These are phyloP conservation scores for Stramonita haemastoma DNA, from an alignment of 2,888 invertebrate species.

Conservation along the genomic window DNA sequence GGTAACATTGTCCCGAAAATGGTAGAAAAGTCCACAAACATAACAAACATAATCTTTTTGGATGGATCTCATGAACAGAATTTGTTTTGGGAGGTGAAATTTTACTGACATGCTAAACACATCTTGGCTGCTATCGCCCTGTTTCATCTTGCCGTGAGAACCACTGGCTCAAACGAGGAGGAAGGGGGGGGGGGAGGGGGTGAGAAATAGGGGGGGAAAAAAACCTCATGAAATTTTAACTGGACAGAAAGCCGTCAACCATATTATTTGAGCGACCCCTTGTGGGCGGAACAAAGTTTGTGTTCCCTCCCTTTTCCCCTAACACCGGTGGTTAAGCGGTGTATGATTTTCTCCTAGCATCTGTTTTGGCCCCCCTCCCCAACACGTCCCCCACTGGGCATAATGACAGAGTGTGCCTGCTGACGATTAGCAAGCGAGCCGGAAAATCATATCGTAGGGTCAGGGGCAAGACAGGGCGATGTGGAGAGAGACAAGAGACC, in stretches of 20 bases:
- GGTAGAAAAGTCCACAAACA: too few species aligned
- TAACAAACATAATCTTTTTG: too few species aligned
- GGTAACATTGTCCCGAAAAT: too few species aligned
- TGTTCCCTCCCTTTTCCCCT: slow-evolving; percentile 6
- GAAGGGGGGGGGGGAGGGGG: neutral
- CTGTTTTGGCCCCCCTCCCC: slow-evolving; percentile 17
- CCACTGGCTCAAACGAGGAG: neutral
- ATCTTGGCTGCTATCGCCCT: neutral
- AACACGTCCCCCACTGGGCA: slow-evolving; percentile 10
- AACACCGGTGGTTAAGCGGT: slow-evolving; percentile 22
- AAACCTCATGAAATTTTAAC: slow-evolving; percentile 3
- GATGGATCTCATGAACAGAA: too few species aligned
- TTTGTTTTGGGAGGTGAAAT: too few species aligned
- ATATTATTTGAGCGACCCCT: neutral
- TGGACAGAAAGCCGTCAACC: neutral
- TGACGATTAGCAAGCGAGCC: slow-evolving; percentile 23
- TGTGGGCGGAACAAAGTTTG: neutral
- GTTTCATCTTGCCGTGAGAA: neutral
- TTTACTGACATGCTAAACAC: too few species aligned
- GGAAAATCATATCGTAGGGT: slow-evolving; percentile 21
- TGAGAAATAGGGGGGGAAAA: neutral
- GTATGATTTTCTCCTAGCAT: slow-evolving; percentile 8
- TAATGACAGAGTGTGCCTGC: slow-evolving; percentile 6
- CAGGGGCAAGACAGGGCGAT: neutral
- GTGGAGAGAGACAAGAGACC: neutral